Conservation (phyloP, 23 tunicate genomes). For the Ascidia mentula region DNA sequence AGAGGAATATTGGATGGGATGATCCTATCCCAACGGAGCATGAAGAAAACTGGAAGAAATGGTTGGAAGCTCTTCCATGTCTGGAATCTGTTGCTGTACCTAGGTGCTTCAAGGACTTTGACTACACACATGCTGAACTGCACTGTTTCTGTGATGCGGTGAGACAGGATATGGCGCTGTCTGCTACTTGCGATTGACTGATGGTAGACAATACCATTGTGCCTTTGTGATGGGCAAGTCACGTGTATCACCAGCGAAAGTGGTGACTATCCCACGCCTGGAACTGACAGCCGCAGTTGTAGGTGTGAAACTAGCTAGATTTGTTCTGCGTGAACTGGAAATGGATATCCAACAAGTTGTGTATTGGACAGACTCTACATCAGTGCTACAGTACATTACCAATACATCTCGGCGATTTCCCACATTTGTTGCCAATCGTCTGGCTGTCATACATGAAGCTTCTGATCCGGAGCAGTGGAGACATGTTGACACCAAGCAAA, state of each 20-base stretch:
- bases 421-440: conserved; percentile 56
- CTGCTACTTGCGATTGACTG: conserved; percentile 18
- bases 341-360: background rate
- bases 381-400: conserved; percentile 30
- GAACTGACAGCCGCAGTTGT: conserved; percentile 11
- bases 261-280: conserved; percentile 5
- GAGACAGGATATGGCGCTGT: conserved; percentile 38
- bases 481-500: conserved; percentile 14
- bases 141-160: conserved; percentile 53
- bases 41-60: background rate
- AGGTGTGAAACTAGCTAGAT: background rate
- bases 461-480: conserved; percentile 28
- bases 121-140: background rate
- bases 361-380: conserved; percentile 45
- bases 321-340: background rate
- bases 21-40: conserved; percentile 1
- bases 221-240: conserved; percentile 20
- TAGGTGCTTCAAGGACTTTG: background rate
- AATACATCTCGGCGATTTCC: conserved; percentile 31
- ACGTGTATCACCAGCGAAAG: background rate
- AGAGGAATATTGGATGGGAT: conserved; percentile 23
- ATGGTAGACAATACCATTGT: background rate
- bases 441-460: conserved; percentile 8
- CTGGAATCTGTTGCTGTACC: conserved; percentile 14
- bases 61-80: background rate